Base-by-base conservation (phyloP, 1,140 invertebrate species). In the Pogonomyrmex barbatus region DNA sequence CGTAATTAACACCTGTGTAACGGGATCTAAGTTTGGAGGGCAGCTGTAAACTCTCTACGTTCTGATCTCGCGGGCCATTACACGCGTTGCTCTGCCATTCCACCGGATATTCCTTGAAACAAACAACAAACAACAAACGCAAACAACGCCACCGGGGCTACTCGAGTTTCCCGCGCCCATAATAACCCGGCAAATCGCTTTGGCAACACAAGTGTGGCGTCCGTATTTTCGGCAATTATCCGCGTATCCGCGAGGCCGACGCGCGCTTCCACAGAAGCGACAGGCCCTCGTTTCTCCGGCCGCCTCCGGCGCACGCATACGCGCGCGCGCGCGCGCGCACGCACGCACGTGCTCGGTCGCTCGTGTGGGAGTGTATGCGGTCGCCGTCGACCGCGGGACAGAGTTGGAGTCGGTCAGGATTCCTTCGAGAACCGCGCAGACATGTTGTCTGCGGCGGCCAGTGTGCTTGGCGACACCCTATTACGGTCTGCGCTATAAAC, bases 271-370 rank as follows among this genome's bases (percentile, higher is more conserved):
- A 83, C 68, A 75, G 79, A 75, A 83, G 71, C 79, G 52, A 47
- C 71, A 71, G 71, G 83, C 83, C 68, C 24, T 85, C 87, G 78
- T 88, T 87, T 87, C 78, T 87, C 87, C 87, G 76, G 75, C 67
- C 33, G 36, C 58, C 36, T 47, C 54, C 71, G 33, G 10, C 79
- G 24, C 52, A 36, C 36, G 52, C 73, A 54, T 24, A 24, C 24
- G 24, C 73, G 17, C 52, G 30, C 50, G 50, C 73, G 50, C 50
- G 12, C 42, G 24, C 42, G 50, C 73, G 36, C 42, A 42, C n/a
- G 30, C 9, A 58, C 54, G 42, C 14, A 17, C 47, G 33, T 33
- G 58, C 39, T 5, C 62, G 17, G 12, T 24, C 2, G 17, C 10
- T 45, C 2, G 67, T 24, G 68, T 42, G 65, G 36, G 52, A 9